Evolutionary conservation across 2,797 vertebrate genomes (phyloP).

Genomic region (Poeciliopsis paucimaculata): DNA sequence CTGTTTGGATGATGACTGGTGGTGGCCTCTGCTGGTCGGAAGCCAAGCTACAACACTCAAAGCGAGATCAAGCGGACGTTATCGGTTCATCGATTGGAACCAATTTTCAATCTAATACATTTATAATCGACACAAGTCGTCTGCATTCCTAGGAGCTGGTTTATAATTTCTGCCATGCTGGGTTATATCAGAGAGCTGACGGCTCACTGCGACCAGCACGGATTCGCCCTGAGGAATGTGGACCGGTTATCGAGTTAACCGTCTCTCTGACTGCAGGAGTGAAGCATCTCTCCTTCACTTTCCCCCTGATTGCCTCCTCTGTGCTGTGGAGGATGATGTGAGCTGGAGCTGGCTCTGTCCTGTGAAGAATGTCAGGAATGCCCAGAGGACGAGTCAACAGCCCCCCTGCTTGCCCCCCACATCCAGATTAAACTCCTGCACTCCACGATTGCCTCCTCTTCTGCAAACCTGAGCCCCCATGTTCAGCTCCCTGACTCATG

Average conservation of each 20-base stretch:
- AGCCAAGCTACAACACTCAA: too few species aligned
- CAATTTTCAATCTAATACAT: too few species aligned
- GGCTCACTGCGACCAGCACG: slow-evolving; percentile 22
- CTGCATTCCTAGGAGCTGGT: neutral
- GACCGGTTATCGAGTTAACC: slow-evolving; percentile 63
- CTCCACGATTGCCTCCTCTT: slow-evolving; percentile 36
- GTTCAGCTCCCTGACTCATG: slow-evolving; percentile 37
- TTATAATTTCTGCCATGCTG: neutral
- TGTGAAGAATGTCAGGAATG: slow-evolving; percentile 80
- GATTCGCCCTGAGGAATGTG: slow-evolving; percentile 68
- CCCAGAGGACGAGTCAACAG: slow-evolving; percentile 59
- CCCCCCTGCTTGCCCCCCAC: slow-evolving; percentile 23
- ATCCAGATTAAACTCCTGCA: slow-evolving; percentile 32
- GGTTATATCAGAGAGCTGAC: slow-evolving; percentile 29
- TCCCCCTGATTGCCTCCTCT: slow-evolving; percentile 18
- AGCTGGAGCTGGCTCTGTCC: slow-evolving; percentile 45
- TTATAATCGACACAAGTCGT: too few species aligned
- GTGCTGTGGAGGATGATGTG: slow-evolving; percentile 41
- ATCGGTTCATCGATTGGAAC: too few species aligned
- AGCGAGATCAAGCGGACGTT: too few species aligned
- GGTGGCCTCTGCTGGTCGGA: too few species aligned
- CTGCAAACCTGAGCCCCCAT: slow-evolving; percentile 48
- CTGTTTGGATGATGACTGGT: too few species aligned
- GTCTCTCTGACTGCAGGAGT: slow-evolving; percentile 43
- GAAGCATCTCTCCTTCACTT: slow-evolving; percentile 26